phyloP scores from a whole-genome alignment of 1,140 invertebrate species.

The Drosophila willistoni region DNA sequence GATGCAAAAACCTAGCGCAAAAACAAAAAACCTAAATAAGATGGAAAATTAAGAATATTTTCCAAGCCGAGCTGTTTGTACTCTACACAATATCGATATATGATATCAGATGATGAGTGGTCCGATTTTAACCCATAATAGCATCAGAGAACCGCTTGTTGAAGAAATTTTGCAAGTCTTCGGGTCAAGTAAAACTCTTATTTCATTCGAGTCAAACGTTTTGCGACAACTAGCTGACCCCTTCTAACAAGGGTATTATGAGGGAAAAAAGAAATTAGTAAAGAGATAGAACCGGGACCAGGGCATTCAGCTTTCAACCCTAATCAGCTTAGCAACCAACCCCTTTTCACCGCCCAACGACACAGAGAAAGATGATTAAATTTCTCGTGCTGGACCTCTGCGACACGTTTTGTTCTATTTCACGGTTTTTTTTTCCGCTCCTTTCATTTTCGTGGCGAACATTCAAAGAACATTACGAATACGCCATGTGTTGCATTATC shows the following conservation, averaged over 20 bases:
- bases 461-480: constrained; percentile 72
- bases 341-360: background rate
- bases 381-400: background rate
- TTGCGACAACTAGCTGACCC: background rate
- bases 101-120: no score
- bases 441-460: constrained; percentile 35
- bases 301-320: constrained; percentile 27
- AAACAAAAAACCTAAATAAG: background rate
- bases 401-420: constrained; percentile 7
- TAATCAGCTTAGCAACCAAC: constrained; percentile 69
- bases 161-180: no score
- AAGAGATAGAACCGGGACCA: constrained; percentile 15
- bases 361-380: constrained; percentile 63
- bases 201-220: background rate
- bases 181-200: no score
- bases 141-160: no score
- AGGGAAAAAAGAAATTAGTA: constrained; percentile 40
- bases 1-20: constrained; percentile 26
- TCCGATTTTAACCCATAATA: no score
- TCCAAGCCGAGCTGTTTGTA: background rate
- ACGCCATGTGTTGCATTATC: constrained; percentile 69
- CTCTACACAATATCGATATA: no score
- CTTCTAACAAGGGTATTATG: background rate
- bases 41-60: constrained; percentile 3
- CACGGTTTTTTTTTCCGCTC: background rate